Base-by-base conservation (phyloP, 2,888 invertebrate species). In the Aelia acuminata region DNA sequence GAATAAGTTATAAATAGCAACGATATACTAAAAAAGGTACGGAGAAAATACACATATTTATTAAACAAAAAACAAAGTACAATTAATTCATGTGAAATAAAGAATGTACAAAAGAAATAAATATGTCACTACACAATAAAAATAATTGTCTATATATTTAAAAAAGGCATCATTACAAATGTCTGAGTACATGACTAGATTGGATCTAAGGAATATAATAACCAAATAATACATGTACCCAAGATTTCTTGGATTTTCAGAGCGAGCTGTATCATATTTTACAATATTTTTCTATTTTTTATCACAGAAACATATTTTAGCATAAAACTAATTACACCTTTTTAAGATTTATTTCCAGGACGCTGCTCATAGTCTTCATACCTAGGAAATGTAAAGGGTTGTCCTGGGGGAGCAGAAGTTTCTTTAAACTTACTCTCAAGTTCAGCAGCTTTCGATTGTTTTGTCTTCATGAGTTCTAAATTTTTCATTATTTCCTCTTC, bases 401-500 rank as follows among this genome's bases (percentile, higher is more conserved):
- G 91, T 91, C 3, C 93, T 94, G 88, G 91, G 92, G 20, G 89
- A 85, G 85, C 90, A 88, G 90, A 91, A 93, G 92, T 88, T 92
- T 92, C 90, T 91, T 91, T 11, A 94, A 94, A 94, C 91, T 94
- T 94, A 0, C 92, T 92, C 89, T 96, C 96, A 88, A 97, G 92
- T 91, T 94, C 94, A 5, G 94, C 94, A 1, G 97, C 97, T 93
- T 97, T 97, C 80, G 94, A 92, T 91, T 96, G 43, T 91, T 97
- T 97, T 92, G 94, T 92, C 91, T 95, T 92, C 92, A 96, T 95
- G 63, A 96, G 93, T 31, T 95, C 94, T 84, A 95, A 92, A 92
- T 96, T 97, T 91, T 93, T 93, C 18, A 94, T 92, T 15, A 97
- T 93, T 93, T 97, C 97, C 90, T 96, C 95, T 89, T 94, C 94